These are phyloP conservation scores for Patagioenas fasciata DNA, from an alignment of 2,113 vertebrate genomes.

Conservation along the genomic window DNA sequence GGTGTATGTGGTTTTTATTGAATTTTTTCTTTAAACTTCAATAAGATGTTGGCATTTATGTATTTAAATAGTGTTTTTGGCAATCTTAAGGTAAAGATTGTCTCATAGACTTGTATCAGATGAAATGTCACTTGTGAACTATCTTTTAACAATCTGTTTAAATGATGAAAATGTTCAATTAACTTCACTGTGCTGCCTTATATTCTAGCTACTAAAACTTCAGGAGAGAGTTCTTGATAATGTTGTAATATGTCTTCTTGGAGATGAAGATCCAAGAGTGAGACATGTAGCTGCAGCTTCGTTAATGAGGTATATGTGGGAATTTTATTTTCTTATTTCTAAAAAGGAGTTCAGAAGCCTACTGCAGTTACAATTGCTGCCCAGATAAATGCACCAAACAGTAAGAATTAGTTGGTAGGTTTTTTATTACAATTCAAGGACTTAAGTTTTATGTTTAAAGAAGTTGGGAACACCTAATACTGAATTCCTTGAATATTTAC, in stretches of 20 bases:
- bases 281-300: constrained; percentile 87
- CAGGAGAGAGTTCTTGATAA: constrained; percentile 88
- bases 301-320: constrained; percentile 79
- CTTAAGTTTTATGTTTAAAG: background rate
- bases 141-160: background rate
- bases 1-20: background rate
- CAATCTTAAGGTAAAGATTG: background rate
- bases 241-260: constrained; percentile 87
- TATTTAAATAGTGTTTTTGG: background rate
- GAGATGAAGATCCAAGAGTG: constrained; percentile 94
- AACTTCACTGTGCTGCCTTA: background rate
- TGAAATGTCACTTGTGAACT: background rate
- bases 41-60: background rate
- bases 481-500: background rate
- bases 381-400: background rate
- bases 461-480: background rate
- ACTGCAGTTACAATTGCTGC: background rate
- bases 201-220: constrained; percentile 83
- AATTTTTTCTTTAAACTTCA: background rate
- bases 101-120: background rate
- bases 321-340: background rate
- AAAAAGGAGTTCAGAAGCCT: background rate
- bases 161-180: background rate
- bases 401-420: background rate
- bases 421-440: background rate